phyloP scores from a whole-genome alignment of 2,113 vertebrate genomes.

The Malurus cyaneus region DNA sequence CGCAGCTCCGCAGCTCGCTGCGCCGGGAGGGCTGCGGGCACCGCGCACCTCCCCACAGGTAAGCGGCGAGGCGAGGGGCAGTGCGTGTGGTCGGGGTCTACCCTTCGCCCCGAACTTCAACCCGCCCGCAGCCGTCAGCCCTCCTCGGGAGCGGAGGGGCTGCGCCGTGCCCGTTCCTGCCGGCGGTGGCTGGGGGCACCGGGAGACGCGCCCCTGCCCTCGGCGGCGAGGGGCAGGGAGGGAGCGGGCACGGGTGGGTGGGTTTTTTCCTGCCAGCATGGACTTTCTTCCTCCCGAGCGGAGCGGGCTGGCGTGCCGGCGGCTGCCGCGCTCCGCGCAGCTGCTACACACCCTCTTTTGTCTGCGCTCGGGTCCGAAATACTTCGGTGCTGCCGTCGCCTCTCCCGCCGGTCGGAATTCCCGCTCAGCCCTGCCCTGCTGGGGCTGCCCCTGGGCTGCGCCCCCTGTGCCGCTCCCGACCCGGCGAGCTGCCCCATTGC shows the following conservation, averaged over 20 bases:
- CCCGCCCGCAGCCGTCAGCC: not conserved
- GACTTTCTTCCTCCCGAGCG: not conserved
- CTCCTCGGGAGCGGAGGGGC: not conserved
- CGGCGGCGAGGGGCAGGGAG: not conserved
- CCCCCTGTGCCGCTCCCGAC: not conserved
- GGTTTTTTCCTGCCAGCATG: not conserved
- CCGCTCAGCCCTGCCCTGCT: not conserved
- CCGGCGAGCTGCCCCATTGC: not conserved
- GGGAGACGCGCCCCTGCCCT: not conserved
- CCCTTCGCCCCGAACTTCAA: not conserved
- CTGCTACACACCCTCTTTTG: constrained; percentile 65
- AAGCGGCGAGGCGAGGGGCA: not conserved
- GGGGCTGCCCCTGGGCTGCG: not conserved
- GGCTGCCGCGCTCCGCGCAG: not conserved
- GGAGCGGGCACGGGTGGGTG: not conserved
- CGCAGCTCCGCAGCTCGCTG: not conserved
- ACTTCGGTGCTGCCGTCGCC: not conserved
- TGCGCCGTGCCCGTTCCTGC: not conserved
- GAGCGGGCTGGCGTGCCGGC: not conserved
- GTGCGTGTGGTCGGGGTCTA: not conserved
- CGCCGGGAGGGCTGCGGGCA: not conserved
- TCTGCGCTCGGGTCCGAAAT: not conserved
- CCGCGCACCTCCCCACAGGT: not conserved
- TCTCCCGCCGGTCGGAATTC: not conserved
- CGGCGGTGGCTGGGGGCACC: no score